Percentiles rank a stretch among this genome's conserved stretches.
These are phyloP conservation scores for Spialia ferax DNA, from an alignment of 2,888 invertebrate species.

Conservation along the genomic window DNA sequence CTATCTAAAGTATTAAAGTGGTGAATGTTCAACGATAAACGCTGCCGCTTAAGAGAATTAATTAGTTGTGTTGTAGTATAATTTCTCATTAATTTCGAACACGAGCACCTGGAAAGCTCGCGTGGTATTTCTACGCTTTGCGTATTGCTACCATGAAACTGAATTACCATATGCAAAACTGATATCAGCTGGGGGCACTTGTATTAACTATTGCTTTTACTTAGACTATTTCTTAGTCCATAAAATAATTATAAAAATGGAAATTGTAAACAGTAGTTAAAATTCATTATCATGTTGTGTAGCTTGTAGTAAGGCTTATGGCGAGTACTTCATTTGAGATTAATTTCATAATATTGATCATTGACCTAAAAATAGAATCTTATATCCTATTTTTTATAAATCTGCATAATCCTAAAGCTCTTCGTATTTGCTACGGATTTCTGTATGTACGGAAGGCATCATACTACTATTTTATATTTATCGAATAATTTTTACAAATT, in stretches of 20 bases:
- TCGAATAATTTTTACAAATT: too few species aligned
- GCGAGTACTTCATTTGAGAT: too few species aligned
- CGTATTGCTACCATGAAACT: conserved; percentile 55
- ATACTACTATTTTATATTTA: too few species aligned
- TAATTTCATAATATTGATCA: too few species aligned
- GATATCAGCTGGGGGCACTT: conserved; percentile 42
- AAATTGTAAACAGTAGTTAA: neutral
- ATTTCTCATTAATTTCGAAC: conserved; percentile 76
- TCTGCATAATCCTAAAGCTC: too few species aligned
- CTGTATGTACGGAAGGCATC: too few species aligned
- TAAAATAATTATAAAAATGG: neutral
- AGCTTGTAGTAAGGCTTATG: too few species aligned
- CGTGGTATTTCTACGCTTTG: conserved; percentile 67
- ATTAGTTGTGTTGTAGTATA: conserved; percentile 68
- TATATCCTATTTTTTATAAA: too few species aligned
- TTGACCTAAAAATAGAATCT: too few species aligned
- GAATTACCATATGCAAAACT: conserved; percentile 64
- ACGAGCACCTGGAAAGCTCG: conserved; percentile 57
- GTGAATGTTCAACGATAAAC: conserved; percentile 57
- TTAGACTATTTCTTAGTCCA: neutral
- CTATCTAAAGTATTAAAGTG: conserved; percentile 70
- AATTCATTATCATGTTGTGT: too few species aligned
- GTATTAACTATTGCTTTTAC: too few species aligned
- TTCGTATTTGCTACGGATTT: too few species aligned
- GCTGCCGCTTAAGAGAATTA: conserved; percentile 61